Conservation (phyloP, 2,888 invertebrate species). For the Mythimna ferrago region DNA sequence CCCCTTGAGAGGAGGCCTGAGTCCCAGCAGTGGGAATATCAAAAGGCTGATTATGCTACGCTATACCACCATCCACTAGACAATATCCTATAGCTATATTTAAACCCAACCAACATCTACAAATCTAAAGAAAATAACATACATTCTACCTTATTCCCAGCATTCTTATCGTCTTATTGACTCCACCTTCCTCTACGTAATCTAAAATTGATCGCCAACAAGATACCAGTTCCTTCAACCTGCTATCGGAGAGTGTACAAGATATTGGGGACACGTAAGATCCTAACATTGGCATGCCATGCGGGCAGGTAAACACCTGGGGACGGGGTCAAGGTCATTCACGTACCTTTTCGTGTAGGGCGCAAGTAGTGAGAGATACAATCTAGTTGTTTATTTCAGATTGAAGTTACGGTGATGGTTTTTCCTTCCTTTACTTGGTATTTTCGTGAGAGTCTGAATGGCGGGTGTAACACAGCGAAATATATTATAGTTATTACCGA, state of each 20-base stretch:
- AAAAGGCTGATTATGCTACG: too few relatives aligned
- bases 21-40: too few relatives aligned
- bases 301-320: slow-evolving; percentile 72
- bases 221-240: slow-evolving; percentile 38
- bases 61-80: too few relatives aligned
- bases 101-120: not conserved
- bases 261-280: slow-evolving; percentile 61
- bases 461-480: too few relatives aligned
- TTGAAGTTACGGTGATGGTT: slow-evolving; percentile 2
- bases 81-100: not conserved
- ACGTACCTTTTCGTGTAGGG: slow-evolving; percentile 60
- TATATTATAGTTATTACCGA: too few relatives aligned
- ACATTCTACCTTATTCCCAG: not conserved
- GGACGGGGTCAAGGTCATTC: slow-evolving; percentile 71
- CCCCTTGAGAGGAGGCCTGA: too few relatives aligned
- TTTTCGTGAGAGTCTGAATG: too few relatives aligned
- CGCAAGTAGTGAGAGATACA: slow-evolving; percentile 45
- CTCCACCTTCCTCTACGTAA: slow-evolving; percentile 20
- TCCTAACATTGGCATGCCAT: slow-evolving; percentile 67
- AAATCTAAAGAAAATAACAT: slow-evolving; percentile 4
- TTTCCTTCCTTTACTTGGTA: not conserved
- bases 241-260: slow-evolving; percentile 37
- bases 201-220: slow-evolving; percentile 46
- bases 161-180: not conserved
- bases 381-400: slow-evolving; percentile 10